These are phyloP conservation scores for Leucoptera coffeella DNA, from an alignment of 2,888 invertebrate species.

Conservation along the genomic window DNA sequence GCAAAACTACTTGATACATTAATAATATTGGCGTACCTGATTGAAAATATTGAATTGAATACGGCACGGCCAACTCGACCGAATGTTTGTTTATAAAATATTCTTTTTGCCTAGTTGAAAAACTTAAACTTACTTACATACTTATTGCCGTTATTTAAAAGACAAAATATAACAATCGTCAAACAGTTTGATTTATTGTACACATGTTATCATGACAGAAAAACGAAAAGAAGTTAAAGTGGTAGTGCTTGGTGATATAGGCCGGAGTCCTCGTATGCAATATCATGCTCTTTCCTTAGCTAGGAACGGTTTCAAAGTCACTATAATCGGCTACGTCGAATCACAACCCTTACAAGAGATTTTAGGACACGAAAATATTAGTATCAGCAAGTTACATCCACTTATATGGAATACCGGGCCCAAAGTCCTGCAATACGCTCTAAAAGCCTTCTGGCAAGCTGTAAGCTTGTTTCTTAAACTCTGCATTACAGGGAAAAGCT, in stretches of 20 bases:
- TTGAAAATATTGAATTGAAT: too few species aligned
- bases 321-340: constrained; percentile 79
- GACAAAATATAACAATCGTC: too few species aligned
- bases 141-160: too few species aligned
- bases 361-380: constrained; percentile 49
- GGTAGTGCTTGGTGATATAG: constrained; percentile 92
- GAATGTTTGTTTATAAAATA: too few species aligned
- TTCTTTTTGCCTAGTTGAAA: too few species aligned
- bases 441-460: constrained; percentile 86
- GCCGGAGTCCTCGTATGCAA: constrained; percentile 96
- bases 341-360: constrained; percentile 62
- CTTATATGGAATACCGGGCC: constrained; percentile 61
- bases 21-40: too few species aligned
- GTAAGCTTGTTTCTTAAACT: constrained; percentile 67
- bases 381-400: constrained; percentile 56
- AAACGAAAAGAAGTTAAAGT: constrained; percentile 41
- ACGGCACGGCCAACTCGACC: too few species aligned
- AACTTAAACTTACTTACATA: too few species aligned
- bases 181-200: too few species aligned
- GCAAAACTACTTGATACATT: too few species aligned
- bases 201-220: too few species aligned
- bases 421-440: constrained; percentile 61
- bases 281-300: constrained; percentile 91
- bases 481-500: constrained; percentile 58
- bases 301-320: constrained; percentile 72